Conservation (phyloP, 2,888 invertebrate genomes). For the Lycia hirtaria region DNA sequence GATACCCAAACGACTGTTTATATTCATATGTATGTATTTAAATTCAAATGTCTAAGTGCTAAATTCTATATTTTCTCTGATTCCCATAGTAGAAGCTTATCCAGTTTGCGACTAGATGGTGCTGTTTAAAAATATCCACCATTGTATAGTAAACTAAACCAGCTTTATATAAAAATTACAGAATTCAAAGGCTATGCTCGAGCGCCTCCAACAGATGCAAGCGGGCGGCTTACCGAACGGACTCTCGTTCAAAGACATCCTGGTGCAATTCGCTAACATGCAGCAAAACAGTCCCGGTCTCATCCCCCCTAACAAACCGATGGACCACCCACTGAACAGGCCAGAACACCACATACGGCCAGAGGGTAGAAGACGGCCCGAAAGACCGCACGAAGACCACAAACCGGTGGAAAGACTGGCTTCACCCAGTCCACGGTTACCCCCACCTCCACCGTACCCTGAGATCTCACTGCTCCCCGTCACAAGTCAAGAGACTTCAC, state of each 20-base stretch:
- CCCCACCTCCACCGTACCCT: constrained; percentile 89
- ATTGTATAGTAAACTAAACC: too few relatives aligned
- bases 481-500: constrained; percentile 60
- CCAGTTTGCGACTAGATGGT: too few relatives aligned
- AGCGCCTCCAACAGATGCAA: constrained; percentile 79
- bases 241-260: constrained; percentile 89
- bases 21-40: too few relatives aligned
- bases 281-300: constrained; percentile 69
- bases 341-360: constrained; percentile 69
- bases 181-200: constrained; percentile 80
- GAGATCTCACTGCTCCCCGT: constrained; percentile 93
- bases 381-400: constrained; percentile 62
- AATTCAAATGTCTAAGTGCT: too few relatives aligned
- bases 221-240: constrained; percentile 76
- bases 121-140: too few relatives aligned
- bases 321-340: constrained; percentile 63
- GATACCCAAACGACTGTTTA: too few relatives aligned
- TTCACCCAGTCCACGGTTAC: constrained; percentile 73
- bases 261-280: constrained; percentile 90
- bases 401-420: constrained; percentile 68
- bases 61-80: too few relatives aligned
- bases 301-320: constrained; percentile 62
- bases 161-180: constrained; percentile 59
- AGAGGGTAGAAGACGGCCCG: constrained; percentile 57
- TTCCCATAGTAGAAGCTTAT: too few relatives aligned